These are phyloP conservation scores for Semicossyphus pulcher DNA, from an alignment of 2,113 vertebrate genomes.

Conservation along the genomic window DNA sequence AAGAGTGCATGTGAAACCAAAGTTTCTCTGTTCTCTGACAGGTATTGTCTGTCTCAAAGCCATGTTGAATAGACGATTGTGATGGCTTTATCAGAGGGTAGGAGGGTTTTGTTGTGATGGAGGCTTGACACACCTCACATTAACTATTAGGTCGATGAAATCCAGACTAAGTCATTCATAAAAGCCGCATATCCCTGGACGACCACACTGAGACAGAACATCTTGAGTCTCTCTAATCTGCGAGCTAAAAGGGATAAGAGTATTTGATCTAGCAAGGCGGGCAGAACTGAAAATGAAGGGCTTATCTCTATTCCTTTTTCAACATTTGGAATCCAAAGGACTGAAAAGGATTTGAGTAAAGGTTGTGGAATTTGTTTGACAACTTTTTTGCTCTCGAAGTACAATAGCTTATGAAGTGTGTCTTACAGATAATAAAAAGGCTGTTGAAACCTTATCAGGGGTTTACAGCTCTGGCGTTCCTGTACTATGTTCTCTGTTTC, in stretches of 20 bases:
- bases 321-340: constrained; percentile 32
- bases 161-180: constrained; percentile 42
- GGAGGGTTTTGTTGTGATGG: background rate
- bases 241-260: constrained; percentile 71
- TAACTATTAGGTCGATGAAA: constrained; percentile 10
- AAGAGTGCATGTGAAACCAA: background rate
- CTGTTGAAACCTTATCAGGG: constrained; percentile 10
- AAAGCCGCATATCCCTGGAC: constrained; percentile 38
- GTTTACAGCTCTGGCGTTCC: background rate
- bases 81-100: background rate
- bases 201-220: constrained; percentile 59
- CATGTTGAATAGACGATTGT: constrained; percentile 9
- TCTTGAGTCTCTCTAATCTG: constrained; percentile 76
- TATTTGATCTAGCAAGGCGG: constrained; percentile 66
- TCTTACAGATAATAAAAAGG: background rate
- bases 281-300: constrained; percentile 57
- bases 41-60: background rate
- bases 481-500: constrained; percentile 10
- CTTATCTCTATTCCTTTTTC: constrained; percentile 50
- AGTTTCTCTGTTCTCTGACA: background rate
- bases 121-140: constrained; percentile 7
- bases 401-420: constrained; percentile 8
- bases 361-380: constrained; percentile 27
- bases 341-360: constrained; percentile 29
- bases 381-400: background rate